A percentile compares a stretch with the other conserved stretches of the same genome.
These are phyloP conservation scores for Apistogramma diplotaenia DNA, from an alignment of 2,113 vertebrate genomes.

Conservation along the genomic window DNA sequence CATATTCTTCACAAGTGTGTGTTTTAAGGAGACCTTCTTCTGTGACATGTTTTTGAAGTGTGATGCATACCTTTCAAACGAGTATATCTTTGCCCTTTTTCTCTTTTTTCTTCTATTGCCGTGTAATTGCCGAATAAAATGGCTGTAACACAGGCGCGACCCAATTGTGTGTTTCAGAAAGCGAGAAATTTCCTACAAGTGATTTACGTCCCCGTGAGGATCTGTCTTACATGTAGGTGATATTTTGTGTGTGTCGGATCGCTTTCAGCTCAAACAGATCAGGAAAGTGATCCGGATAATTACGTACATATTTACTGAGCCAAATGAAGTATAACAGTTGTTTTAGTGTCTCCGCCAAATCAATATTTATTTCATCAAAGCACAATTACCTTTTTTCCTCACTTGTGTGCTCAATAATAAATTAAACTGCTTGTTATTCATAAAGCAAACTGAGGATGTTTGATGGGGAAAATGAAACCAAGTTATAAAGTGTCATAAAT, in stretches of 20 bases:
- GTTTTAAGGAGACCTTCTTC: background rate
- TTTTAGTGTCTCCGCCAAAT: slow-evolving; percentile 19
- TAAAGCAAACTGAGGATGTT: background rate
- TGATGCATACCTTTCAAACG: background rate
- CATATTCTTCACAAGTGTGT: background rate
- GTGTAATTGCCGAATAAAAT: background rate
- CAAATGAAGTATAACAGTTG: slow-evolving; percentile 3
- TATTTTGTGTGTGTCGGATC: background rate
- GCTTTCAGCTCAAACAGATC: background rate
- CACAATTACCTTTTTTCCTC: slow-evolving; percentile 1
- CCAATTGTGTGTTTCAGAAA: background rate
- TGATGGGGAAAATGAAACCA: background rate
- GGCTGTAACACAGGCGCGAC: background rate
- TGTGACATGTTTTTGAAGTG: background rate
- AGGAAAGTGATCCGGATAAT: background rate
- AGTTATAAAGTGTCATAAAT: background rate
- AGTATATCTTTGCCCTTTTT: background rate
- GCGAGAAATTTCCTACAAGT: background rate
- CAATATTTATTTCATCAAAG: slow-evolving; percentile 34
- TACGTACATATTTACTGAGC: background rate
- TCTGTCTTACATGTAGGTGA: background rate
- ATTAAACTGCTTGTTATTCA: slow-evolving; percentile 20
- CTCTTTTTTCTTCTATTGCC: background rate
- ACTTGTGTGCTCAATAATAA: background rate
- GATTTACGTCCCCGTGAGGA: background rate